A percentile compares a stretch with the other conserved stretches of the same genome.
These are phyloP conservation scores for Chromis chromis DNA, from an alignment of 2,797 vertebrate genomes.

Conservation along the genomic window DNA sequence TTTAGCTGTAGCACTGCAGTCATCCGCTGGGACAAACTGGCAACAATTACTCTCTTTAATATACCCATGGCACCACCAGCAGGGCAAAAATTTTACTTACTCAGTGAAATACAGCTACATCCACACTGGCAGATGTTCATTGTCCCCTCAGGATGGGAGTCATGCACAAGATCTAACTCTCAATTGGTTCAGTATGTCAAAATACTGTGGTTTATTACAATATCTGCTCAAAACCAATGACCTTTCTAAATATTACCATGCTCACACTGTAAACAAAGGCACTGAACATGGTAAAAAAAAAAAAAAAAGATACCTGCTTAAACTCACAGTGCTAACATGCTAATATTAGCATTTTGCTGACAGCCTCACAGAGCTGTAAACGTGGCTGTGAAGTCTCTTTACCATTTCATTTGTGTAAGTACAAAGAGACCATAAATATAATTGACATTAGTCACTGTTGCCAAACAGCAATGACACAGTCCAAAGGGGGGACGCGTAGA, in stretches of 20 bases:
- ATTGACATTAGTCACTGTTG: constrained; percentile 20
- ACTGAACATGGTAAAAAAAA: not conserved
- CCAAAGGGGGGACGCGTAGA: constrained; percentile 32
- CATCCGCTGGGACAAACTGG: not conserved
- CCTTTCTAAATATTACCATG: not conserved
- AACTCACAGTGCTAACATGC: no score
- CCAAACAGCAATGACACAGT: constrained; percentile 21
- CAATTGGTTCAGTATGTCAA: not conserved
- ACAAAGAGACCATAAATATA: constrained; percentile 14
- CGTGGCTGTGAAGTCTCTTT: not conserved
- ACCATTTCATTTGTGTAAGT: not conserved
- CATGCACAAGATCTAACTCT: not conserved
- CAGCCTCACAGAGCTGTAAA: not conserved
- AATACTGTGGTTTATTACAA: no score
- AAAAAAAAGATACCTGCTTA: not conserved
- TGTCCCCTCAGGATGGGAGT: not conserved
- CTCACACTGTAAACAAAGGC: not conserved
- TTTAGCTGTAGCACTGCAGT: not conserved
- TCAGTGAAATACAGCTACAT: not conserved
- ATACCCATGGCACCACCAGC: not conserved
- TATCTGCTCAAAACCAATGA: no score
- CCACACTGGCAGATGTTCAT: not conserved
- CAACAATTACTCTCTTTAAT: not conserved
- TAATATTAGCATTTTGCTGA: not conserved
- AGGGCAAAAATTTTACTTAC: not conserved